A percentile compares a stretch with the other conserved stretches of the same genome.
Conservation (phyloP, 2,797 vertebrate genomes). For the Sciaenops ocellatus region DNA sequence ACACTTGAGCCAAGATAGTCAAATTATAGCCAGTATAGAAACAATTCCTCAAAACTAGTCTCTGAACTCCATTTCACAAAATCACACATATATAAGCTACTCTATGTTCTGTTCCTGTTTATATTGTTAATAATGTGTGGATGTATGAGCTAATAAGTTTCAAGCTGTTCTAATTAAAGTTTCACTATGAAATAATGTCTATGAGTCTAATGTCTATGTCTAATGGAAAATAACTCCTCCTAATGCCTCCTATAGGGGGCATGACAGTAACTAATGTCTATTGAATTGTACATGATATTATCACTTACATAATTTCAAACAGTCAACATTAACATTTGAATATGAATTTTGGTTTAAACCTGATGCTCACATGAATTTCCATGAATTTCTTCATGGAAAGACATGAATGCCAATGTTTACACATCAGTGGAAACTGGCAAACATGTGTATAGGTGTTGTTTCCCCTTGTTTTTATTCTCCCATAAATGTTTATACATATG, state of each 20-base stretch:
- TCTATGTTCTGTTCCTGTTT: too few relatives aligned
- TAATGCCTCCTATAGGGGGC: constrained; percentile 23
- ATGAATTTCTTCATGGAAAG: too few relatives aligned
- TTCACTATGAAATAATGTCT: background rate
- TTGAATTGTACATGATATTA: background rate
- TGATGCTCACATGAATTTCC: background rate
- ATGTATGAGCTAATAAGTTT: background rate
- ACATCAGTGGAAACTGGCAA: background rate
- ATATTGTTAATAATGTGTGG: background rate
- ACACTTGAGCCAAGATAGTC: too few relatives aligned
- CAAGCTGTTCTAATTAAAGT: background rate
- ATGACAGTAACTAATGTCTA: constrained; percentile 9
- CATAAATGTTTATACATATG: background rate
- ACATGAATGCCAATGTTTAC: background rate
- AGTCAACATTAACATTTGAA: constrained; percentile 2
- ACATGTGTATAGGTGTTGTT: constrained; percentile 4
- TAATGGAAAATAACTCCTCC: too few relatives aligned
- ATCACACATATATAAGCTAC: too few relatives aligned
- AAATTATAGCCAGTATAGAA: too few relatives aligned
- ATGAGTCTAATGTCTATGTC: too few relatives aligned
- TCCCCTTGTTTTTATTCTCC: constrained; percentile 14
- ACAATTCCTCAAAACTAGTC: too few relatives aligned
- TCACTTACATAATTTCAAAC: background rate
- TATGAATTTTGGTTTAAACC: background rate
- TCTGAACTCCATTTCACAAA: too few relatives aligned